These are phyloP conservation scores for Hydrocynus forskahlii DNA, from an alignment of 2,797 vertebrate species.

Conservation along the genomic window DNA sequence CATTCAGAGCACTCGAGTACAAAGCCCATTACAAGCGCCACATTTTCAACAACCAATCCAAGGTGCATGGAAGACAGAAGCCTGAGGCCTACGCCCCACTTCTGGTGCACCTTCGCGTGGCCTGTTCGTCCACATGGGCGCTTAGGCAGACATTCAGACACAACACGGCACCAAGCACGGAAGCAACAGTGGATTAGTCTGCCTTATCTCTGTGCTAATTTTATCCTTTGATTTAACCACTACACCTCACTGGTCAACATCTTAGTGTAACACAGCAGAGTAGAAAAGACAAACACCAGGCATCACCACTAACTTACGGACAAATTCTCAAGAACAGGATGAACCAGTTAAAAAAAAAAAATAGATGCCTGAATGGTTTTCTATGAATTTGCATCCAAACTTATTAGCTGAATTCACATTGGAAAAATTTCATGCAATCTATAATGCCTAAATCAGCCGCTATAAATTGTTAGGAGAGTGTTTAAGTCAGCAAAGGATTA, in stretches of 20 bases:
- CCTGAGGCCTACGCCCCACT: not conserved
- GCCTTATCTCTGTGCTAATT: slow-evolving; percentile 58
- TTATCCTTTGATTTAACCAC: slow-evolving; percentile 55
- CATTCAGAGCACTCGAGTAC: not conserved
- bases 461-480: too few species aligned
- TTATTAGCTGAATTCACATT: too few species aligned
- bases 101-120: not conserved
- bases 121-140: not conserved
- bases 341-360: too few species aligned
- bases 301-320: not conserved
- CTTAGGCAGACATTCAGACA: slow-evolving; percentile 34
- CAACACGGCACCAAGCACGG: slow-evolving; percentile 23
- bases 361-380: too few species aligned
- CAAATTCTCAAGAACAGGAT: too few species aligned
- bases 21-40: not conserved
- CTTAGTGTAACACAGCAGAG: slow-evolving; percentile 23
- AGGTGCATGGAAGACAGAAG: too few species aligned
- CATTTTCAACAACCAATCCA: not conserved
- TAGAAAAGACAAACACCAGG: not conserved
- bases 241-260: slow-evolving; percentile 36
- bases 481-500: not conserved
- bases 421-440: too few species aligned
- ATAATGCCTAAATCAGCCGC: too few species aligned
- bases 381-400: too few species aligned
- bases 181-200: slow-evolving; percentile 51